Evolutionary conservation across 2,113 vertebrate genomes (phyloP).

Genomic region (Vanacampus margaritifer): DNA sequence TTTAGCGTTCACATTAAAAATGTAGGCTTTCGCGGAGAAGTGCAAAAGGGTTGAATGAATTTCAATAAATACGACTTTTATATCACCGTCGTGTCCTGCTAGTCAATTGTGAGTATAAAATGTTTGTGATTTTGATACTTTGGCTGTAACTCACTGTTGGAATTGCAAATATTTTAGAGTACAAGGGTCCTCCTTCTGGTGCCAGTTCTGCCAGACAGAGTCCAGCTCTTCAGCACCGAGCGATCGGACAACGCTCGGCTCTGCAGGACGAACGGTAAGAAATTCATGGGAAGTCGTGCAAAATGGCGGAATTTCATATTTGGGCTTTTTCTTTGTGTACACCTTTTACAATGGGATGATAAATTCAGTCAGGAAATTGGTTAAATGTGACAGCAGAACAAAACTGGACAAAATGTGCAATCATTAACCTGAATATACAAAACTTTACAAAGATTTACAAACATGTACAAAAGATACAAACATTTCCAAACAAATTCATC

Average conservation of each 20-base stretch:
- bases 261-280: conserved; percentile 67
- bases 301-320: not conserved
- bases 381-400: not conserved
- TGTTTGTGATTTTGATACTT: not conserved
- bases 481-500: not conserved
- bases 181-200: conserved; percentile 88
- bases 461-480: not conserved
- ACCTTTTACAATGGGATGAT: not conserved
- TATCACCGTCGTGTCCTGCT: not conserved
- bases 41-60: conserved; percentile 13
- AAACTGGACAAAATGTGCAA: not conserved
- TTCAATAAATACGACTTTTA: conserved; percentile 3
- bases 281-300: not conserved
- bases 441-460: not conserved
- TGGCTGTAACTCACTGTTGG: not conserved
- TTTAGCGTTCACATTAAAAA: conserved; percentile 10
- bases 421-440: too few relatives aligned
- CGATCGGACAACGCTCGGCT: conserved; percentile 69
- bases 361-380: not conserved
- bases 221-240: conserved; percentile 87
- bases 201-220: conserved; percentile 92
- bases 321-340: not conserved
- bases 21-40: not conserved
- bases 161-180: conserved; percentile 71
- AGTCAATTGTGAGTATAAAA: not conserved